phyloP scores from a whole-genome alignment of 2,888 invertebrate genomes.

The Hydroisotoma schaefferi region DNA sequence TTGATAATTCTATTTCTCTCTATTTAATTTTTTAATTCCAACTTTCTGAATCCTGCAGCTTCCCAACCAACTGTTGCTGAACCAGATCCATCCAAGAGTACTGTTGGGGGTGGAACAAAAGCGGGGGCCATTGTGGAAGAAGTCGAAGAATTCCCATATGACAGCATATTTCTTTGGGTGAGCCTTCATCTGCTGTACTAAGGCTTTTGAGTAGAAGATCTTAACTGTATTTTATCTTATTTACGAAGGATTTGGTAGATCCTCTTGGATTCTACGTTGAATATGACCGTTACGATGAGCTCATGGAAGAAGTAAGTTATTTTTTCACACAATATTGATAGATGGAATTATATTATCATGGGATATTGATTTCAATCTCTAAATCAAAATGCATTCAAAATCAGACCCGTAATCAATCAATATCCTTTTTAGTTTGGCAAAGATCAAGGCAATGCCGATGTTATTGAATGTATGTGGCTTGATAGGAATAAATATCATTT shows the following conservation, averaged over 20 bases:
- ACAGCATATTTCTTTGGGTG: slow-evolving; percentile 11
- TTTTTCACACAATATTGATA: neutral
- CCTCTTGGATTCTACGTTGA: slow-evolving; percentile 4
- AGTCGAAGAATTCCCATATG: slow-evolving; percentile 6
- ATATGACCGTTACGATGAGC: neutral
- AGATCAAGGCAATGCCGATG: neutral
- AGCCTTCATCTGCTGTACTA: neutral
- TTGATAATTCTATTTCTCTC: too few species aligned
- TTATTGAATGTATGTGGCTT: slow-evolving; percentile 5
- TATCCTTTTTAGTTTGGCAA: slow-evolving; percentile 1
- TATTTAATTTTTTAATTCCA: too few species aligned
- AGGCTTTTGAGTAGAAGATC: neutral
- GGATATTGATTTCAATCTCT: neutral
- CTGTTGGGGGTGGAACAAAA: too few species aligned
- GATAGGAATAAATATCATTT: slow-evolving; percentile 10
- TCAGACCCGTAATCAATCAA: too few species aligned
- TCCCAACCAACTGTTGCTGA: too few species aligned
- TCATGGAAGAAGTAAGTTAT: neutral
- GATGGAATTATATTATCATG: neutral
- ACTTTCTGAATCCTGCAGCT: too few species aligned
- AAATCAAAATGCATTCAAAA: too few species aligned
- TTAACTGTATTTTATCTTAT: neutral
- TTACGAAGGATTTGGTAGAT: slow-evolving; percentile 1
- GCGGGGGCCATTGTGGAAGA: too few species aligned
- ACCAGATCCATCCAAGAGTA: too few species aligned